phyloP scores from a whole-genome alignment of 2,888 invertebrate genomes.

The Cantharis nigra region DNA sequence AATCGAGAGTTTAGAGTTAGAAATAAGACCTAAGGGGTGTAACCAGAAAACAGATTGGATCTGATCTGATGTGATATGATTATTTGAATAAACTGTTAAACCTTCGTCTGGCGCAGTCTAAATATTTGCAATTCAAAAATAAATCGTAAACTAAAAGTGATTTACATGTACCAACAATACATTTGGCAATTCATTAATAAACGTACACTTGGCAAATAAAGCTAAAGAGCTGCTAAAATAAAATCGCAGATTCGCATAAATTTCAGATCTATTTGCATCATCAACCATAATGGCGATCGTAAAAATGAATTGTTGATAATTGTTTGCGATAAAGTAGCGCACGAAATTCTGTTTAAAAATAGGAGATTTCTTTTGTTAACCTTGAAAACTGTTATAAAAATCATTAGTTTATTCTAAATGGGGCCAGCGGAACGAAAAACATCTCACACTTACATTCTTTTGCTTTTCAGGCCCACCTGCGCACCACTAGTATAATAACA shows the following conservation, averaged over 20 bases:
- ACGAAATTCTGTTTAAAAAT: not conserved
- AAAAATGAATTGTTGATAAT: not conserved
- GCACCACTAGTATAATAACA: too few relatives aligned
- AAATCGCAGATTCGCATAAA: not conserved
- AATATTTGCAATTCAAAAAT: not conserved
- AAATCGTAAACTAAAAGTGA: not conserved
- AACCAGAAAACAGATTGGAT: too few relatives aligned
- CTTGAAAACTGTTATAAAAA: not conserved
- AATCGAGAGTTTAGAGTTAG: not conserved
- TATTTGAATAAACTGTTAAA: not conserved
- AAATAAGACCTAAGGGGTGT: too few relatives aligned
- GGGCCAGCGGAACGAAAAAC: too few relatives aligned
- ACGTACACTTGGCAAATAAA: not conserved
- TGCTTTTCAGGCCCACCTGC: too few relatives aligned
- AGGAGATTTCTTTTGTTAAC: not conserved
- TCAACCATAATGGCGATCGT: not conserved
- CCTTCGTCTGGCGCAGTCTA: not conserved
- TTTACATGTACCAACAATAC: not conserved
- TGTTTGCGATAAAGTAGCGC: not conserved
- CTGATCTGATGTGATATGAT: too few relatives aligned
- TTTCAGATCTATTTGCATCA: not conserved
- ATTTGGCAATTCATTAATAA: not conserved
- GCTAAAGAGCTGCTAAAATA: not conserved
- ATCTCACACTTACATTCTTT: too few relatives aligned
- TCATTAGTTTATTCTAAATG: not conserved